A percentile compares a stretch with the other conserved stretches of the same genome.
phyloP scores from a whole-genome alignment of 1,140 invertebrate species.

The Prorops nasuta region DNA sequence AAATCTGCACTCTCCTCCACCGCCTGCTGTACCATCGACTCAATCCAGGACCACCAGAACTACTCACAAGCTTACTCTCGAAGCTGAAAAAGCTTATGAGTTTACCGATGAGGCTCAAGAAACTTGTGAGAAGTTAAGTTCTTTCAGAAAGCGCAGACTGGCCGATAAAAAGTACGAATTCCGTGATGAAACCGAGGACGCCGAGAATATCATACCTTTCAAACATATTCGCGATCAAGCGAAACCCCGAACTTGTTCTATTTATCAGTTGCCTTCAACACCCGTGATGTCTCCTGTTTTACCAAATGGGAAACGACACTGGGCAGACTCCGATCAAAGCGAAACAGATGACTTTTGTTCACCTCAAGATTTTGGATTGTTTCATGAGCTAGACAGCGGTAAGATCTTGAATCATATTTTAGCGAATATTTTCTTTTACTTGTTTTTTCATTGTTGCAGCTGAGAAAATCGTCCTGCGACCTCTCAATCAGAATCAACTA shows the following conservation, averaged over 20 bases:
- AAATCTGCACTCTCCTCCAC: conserved; percentile 45
- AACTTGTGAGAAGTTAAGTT: conserved; percentile 78
- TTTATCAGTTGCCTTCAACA: conserved; percentile 42
- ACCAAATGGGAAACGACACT: conserved; percentile 39
- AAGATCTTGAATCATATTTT: conserved; percentile 4
- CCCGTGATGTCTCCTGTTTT: conserved; percentile 43
- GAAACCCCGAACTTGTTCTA: conserved; percentile 38
- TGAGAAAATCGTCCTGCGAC: conserved; percentile 49
- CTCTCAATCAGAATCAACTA: conserved; percentile 52
- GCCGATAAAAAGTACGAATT: conserved; percentile 93
- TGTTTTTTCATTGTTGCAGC: too few relatives aligned
- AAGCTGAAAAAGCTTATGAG: conserved; percentile 77
- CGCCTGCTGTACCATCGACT: conserved; percentile 28
- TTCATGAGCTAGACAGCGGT: conserved; percentile 35
- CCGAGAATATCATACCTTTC: conserved; percentile 80
- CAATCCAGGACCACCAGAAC: conserved; percentile 41
- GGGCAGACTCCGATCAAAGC: conserved; percentile 51
- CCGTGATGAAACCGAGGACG: conserved; percentile 73
- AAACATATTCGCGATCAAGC: conserved; percentile 55
- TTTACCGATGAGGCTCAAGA: conserved; percentile 79
- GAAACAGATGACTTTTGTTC: conserved; percentile 43
- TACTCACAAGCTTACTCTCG: conserved; percentile 46
- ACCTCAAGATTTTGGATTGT: conserved; percentile 31
- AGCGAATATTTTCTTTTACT: neutral
- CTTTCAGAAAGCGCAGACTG: conserved; percentile 74